Evolutionary conservation across 2,113 vertebrate genomes (phyloP).

Genomic region (western clawed frog (Xenopus tropicalis)): UCB_Xtro_10.0 CM004446.2:138898001-138898500

Average conservation of each 20-base stretch:
- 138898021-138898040: conserved; percentile 59
- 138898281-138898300: too few relatives aligned
- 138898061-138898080: conserved; percentile 48
- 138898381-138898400: too few relatives aligned
- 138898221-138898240: neutral
- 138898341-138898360: too few relatives aligned
- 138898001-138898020: conserved; percentile 55
- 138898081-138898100: conserved; percentile 53
- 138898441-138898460: too few relatives aligned
- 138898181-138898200: conserved; percentile 99
- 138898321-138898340: too few relatives aligned
- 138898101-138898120: conserved; percentile 38
- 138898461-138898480: too few relatives aligned
- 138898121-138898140: conserved; percentile 68
- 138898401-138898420: too few relatives aligned
- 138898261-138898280: neutral
- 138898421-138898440: too few relatives aligned
- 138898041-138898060: conserved; percentile 43
- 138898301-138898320: too few relatives aligned
- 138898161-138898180: conserved; percentile 97
- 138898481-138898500: too few relatives aligned
- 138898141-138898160: conserved; percentile 71
- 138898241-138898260: neutral
- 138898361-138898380: too few relatives aligned
- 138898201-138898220: conserved; percentile 96